phyloP scores from a whole-genome alignment of 2,113 vertebrate genomes.

The Cisticola juncidis region DNA sequence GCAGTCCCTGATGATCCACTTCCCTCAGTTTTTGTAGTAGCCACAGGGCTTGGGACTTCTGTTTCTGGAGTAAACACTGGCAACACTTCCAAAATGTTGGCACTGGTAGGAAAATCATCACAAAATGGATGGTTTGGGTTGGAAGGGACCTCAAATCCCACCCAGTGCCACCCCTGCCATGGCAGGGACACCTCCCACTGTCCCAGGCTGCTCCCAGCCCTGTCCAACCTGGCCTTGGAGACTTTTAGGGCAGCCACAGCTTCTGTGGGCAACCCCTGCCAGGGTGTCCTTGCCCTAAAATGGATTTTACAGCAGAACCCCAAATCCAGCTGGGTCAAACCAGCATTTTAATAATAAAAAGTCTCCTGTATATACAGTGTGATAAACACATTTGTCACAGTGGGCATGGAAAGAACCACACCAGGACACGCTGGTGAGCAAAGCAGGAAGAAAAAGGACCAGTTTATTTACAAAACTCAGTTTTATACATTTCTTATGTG shows the following conservation, averaged over 20 bases:
- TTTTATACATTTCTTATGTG: too few relatives aligned
- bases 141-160: neutral
- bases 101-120: neutral
- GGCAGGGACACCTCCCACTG: neutral
- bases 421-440: too few relatives aligned
- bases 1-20: neutral
- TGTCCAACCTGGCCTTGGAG: neutral
- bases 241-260: neutral
- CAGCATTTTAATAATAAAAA: neutral
- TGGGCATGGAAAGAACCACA: too few relatives aligned
- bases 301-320: neutral
- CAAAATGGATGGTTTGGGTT: neutral
- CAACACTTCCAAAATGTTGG: neutral
- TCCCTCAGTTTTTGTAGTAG: neutral
- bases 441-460: too few relatives aligned
- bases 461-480: too few relatives aligned
- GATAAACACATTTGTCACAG: accelerated
- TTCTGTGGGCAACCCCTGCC: neutral
- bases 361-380: accelerated
- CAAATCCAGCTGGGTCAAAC: neutral
- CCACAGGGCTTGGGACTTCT: neutral
- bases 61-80: neutral
- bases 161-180: accelerated
- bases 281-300: neutral
- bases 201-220: neutral